Conservation (phyloP, 2,888 invertebrate genomes). For the Falcaria lacertinaria region DNA sequence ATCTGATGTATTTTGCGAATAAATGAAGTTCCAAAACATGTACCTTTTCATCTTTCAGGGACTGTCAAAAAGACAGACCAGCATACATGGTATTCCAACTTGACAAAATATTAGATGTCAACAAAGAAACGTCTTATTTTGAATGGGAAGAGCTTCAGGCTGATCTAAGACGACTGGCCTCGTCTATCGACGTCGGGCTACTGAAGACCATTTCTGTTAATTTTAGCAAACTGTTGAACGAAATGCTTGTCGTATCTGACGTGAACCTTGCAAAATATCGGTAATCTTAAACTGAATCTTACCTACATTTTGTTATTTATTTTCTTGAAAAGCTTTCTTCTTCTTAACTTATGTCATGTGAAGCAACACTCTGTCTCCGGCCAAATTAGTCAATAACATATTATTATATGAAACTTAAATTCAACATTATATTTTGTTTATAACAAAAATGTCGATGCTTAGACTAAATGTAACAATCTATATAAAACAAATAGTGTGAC, state of each 20-base stretch:
- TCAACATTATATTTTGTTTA: too few relatives aligned
- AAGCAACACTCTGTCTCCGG: too few relatives aligned
- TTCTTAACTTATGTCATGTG: too few relatives aligned
- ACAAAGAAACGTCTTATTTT: slow-evolving; percentile 82
- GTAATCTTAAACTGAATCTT: too few relatives aligned
- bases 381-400: too few relatives aligned
- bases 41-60: slow-evolving; percentile 62
- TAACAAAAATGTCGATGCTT: too few relatives aligned
- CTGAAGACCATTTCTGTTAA: slow-evolving; percentile 78
- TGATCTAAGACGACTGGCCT: slow-evolving; percentile 72
- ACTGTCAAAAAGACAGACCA: slow-evolving; percentile 85
- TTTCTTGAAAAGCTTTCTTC: too few relatives aligned
- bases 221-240: slow-evolving; percentile 78
- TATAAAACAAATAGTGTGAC: too few relatives aligned
- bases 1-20: too few relatives aligned
- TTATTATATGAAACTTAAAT: too few relatives aligned
- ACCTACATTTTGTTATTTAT: too few relatives aligned
- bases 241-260: slow-evolving; percentile 77
- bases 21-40: neutral
- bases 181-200: slow-evolving; percentile 74
- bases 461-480: too few relatives aligned
- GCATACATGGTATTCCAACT: slow-evolving; percentile 87
- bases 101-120: slow-evolving; percentile 84
- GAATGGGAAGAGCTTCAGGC: slow-evolving; percentile 81
- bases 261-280: slow-evolving; percentile 82